A percentile compares a stretch with the other conserved stretches of the same genome.
Evolutionary conservation across 2,797 vertebrate species (phyloP).

Genomic region (Pseudochirops corinnae): DNA sequence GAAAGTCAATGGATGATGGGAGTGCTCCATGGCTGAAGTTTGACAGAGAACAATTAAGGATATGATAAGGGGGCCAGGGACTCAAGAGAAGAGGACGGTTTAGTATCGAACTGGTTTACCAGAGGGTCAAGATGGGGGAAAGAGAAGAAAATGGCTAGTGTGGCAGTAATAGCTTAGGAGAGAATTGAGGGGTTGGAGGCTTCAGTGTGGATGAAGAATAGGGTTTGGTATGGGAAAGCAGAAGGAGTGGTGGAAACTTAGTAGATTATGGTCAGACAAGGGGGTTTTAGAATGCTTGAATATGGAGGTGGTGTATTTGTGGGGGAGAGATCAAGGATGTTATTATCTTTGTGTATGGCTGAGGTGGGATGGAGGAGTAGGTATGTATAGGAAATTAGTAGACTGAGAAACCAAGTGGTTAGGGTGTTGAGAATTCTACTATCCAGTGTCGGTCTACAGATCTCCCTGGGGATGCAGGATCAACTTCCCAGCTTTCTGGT

Average conservation of each 20-base stretch:
- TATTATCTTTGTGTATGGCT: background rate
- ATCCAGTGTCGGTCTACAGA: background rate
- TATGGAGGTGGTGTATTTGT: background rate
- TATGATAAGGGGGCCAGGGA: background rate
- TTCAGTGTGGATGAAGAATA: background rate
- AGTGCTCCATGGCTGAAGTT: background rate
- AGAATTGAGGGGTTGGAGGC: background rate
- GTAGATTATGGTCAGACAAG: background rate
- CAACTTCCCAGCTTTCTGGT: background rate
- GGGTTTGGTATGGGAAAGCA: background rate
- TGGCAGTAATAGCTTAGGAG: background rate
- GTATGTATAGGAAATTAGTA: background rate
- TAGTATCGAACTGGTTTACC: background rate
- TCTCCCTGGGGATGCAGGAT: background rate
- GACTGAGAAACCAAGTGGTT: background rate
- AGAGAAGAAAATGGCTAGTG: background rate
- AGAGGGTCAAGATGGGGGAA: background rate
- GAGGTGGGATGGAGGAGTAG: background rate
- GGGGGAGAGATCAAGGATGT: background rate
- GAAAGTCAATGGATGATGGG: background rate
- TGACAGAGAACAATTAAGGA: background rate
- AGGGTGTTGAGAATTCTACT: background rate
- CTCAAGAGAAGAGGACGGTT: background rate
- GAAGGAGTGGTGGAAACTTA: background rate
- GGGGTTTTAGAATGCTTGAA: background rate